Base-by-base conservation (phyloP, 2,113 vertebrate species). In the Gallinago jamesoni region DNA sequence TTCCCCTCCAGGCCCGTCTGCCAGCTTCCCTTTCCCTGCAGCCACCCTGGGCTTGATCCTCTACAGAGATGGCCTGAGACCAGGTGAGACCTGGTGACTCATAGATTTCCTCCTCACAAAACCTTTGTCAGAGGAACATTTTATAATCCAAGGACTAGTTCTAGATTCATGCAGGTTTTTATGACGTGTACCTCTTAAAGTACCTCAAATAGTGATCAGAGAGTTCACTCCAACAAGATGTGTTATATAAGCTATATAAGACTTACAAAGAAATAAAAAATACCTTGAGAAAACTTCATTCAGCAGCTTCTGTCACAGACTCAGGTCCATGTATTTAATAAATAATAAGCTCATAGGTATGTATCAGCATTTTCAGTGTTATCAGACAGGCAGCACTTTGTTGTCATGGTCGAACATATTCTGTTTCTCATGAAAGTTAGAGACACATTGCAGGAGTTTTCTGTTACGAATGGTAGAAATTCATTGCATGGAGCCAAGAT, bases 41-140 rank as follows among this genome's bases (percentile, higher is more conserved):
- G 25, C 5, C 28, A 20, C 6, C 4, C 1, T 19, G 1, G 17
- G 3, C 19, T 57, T 14, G 12, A 15, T 73, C n/a, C 5, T 78
- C 12, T 20, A 43, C 19, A 70, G 30, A 31, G 6, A 12, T 16
- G 14, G 67, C 16, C 62, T 67, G 14, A 76, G 14, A 30, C 35
- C 13, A 48, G 25, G 10, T 30, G 16, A 19, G 50, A 64, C 1
- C 6, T 57, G 10, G 3, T 23, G 79, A 8, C 20, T 64, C 1
- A 8, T 7, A 30, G 6, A 2, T 52, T 60, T 72, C 35, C 5
- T 28, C 2, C 11, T 2, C 14, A 2, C 27, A 5, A 68, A 39
- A 50, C 30, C 28, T 76, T 31, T 12, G 15, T n/a, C 23, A 43
- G 7, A 78, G 8, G 21, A 4, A 20, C 12, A 30, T 52, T 68